Evolutionary conservation across 2,888 invertebrate species (phyloP).

Genomic region (Allygus modestus): DNA sequence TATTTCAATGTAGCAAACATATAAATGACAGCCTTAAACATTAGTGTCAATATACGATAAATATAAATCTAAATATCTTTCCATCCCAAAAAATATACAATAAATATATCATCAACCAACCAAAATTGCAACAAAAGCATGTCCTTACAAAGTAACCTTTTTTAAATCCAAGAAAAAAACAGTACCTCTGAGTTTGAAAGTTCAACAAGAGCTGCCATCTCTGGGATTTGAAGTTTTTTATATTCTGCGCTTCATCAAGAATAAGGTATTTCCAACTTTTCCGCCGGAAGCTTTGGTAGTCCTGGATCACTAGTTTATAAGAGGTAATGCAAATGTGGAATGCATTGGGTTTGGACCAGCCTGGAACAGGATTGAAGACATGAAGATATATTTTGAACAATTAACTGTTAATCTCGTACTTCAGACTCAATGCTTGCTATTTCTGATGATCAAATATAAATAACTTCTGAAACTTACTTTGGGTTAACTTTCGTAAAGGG

Average conservation of each 20-base stretch:
- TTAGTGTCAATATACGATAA: too few species aligned
- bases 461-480: slow-evolving; percentile 30
- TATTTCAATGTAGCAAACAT: too few species aligned
- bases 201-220: slow-evolving; percentile 98
- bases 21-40: too few species aligned
- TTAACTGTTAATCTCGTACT: too few species aligned
- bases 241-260: slow-evolving; percentile 99
- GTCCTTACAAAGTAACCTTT: too few species aligned
- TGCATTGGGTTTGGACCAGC: slow-evolving; percentile 99
- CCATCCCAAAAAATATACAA: too few species aligned
- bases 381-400: not conserved
- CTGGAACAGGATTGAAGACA: slow-evolving; percentile 68
- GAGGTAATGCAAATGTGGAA: slow-evolving; percentile 99
- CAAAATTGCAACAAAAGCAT: too few species aligned
- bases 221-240: slow-evolving; percentile 99
- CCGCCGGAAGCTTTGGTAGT: slow-evolving; percentile 97
- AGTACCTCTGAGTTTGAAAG: slow-evolving; percentile 92
- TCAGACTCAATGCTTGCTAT: too few species aligned
- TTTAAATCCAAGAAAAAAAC: too few species aligned
- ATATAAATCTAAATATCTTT: too few species aligned
- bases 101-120: too few species aligned
- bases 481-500: not conserved
- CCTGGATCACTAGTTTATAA: slow-evolving; percentile 98
- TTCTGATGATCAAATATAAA: slow-evolving; percentile 35
- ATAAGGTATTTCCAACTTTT: slow-evolving; percentile 99